Evolutionary conservation across 2,888 invertebrate genomes (phyloP).

Genomic region (Matsumyia berberina): DNA sequence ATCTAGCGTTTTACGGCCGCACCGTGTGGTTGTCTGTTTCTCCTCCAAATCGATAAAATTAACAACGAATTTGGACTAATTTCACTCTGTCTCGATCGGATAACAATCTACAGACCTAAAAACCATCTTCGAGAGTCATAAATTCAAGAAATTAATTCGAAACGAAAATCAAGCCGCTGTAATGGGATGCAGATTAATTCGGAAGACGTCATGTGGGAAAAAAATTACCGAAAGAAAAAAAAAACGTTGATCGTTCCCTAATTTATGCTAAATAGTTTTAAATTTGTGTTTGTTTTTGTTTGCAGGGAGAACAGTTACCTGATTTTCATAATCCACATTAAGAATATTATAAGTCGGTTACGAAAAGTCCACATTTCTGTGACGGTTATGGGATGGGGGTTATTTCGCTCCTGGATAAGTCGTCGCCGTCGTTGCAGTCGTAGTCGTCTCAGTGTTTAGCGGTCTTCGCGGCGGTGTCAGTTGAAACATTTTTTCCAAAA

Average conservation of each 20-base stretch:
- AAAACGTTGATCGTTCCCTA: slow-evolving; percentile 20
- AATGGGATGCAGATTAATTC: slow-evolving; percentile 70
- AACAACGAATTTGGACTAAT: slow-evolving; percentile 65
- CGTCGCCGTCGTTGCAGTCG: slow-evolving; percentile 20
- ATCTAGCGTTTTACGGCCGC: slow-evolving; percentile 7
- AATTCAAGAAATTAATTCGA: slow-evolving; percentile 35
- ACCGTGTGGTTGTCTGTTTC: slow-evolving; percentile 22
- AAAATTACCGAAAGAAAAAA: slow-evolving; percentile 26
- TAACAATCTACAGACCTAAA: slow-evolving; percentile 30
- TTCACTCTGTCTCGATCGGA: slow-evolving; percentile 49
- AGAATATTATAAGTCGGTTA: slow-evolving; percentile 83
- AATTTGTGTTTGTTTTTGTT: slow-evolving; percentile 56
- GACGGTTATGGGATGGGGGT: slow-evolving; percentile 50
- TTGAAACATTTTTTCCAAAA: slow-evolving; percentile 65
- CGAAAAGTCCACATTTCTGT: slow-evolving; percentile 83
- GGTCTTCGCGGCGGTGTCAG: slow-evolving; percentile 52
- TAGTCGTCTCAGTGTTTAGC: slow-evolving; percentile 31
- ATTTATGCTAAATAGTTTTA: slow-evolving; percentile 61
- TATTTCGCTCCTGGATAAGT: slow-evolving; percentile 60
- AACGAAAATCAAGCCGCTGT: slow-evolving; percentile 34
- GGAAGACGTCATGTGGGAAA: slow-evolving; percentile 67
- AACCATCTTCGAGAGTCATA: slow-evolving; percentile 21
- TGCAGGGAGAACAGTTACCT: slow-evolving; percentile 80
- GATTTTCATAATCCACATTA: slow-evolving; percentile 84
- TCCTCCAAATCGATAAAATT: slow-evolving; percentile 45